phyloP scores from a whole-genome alignment of 2,888 invertebrate species.

The Cryptosula pallasiana region DNA sequence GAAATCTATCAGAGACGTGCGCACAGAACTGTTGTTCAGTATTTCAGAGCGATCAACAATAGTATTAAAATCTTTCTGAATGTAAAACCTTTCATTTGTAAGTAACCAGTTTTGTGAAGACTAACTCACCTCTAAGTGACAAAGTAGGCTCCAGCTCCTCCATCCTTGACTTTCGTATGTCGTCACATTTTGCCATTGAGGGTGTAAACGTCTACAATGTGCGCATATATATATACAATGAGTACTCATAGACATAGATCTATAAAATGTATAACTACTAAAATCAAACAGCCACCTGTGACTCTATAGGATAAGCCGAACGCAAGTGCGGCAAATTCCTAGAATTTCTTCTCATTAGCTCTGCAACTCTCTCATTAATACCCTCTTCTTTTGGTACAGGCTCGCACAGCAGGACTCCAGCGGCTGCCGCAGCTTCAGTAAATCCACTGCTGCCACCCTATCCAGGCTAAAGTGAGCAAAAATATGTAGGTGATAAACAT shows the following conservation, averaged over 20 bases:
- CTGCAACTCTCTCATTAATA: neutral
- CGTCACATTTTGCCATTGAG: neutral
- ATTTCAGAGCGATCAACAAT: no score
- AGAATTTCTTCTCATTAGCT: neutral
- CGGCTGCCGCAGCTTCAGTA: neutral
- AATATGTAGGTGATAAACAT: neutral
- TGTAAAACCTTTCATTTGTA: no score
- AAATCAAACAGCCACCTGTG: neutral
- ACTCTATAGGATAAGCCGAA: conserved; percentile 10
- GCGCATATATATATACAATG: neutral
- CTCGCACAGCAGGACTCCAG: neutral
- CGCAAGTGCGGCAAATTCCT: neutral
- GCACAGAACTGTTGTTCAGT: no score
- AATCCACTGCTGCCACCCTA: neutral
- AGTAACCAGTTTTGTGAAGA: no score
- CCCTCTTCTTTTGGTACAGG: neutral
- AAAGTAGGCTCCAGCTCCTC: neutral
- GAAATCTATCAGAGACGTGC: no score
- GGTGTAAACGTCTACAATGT: neutral
- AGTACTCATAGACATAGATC: neutral
- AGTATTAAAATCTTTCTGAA: no score
- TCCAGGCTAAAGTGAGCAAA: neutral
- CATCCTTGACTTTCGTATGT: neutral
- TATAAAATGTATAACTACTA: no score
- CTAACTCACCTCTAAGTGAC: no score